Conservation (phyloP, 2,113 vertebrate species). For the Melanostigma gelatinosum region DNA sequence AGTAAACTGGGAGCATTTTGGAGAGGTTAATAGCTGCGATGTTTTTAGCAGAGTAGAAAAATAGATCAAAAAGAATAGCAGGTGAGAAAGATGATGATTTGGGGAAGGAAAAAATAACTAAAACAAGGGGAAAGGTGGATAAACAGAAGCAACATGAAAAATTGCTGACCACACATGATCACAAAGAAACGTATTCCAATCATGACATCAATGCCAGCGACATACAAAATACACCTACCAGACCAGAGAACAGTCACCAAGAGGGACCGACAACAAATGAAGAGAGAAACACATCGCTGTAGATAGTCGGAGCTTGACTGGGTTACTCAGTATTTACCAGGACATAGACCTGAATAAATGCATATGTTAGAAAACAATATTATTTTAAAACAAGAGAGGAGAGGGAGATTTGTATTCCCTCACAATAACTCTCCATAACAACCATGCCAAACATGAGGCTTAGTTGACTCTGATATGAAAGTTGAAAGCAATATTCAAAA, state of each 20-base stretch:
- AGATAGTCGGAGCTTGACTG: neutral
- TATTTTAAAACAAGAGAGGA: neutral
- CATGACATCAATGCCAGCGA: neutral
- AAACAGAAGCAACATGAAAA: neutral
- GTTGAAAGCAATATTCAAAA: neutral
- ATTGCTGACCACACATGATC: neutral
- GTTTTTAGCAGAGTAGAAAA: neutral
- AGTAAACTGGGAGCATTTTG: constrained; percentile 41
- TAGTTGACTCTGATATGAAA: neutral
- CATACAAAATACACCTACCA: neutral
- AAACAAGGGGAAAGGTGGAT: neutral
- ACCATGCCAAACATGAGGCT: neutral
- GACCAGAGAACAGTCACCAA: neutral
- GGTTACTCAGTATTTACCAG: neutral
- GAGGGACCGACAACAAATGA: neutral
- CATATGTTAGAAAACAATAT: neutral
- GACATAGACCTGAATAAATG: neutral
- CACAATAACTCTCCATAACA: neutral
- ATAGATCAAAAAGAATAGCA: neutral
- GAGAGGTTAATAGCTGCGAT: constrained; percentile 18
- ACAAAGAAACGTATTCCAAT: neutral
- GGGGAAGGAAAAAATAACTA: neutral
- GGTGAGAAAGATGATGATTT: neutral
- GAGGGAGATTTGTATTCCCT: neutral
- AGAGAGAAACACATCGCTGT: neutral